Evolutionary conservation across 2,113 vertebrate species (phyloP), one percentile per base, ranked within the genome.

Genomic region (Reinhardtius hippoglossoides): DNA sequence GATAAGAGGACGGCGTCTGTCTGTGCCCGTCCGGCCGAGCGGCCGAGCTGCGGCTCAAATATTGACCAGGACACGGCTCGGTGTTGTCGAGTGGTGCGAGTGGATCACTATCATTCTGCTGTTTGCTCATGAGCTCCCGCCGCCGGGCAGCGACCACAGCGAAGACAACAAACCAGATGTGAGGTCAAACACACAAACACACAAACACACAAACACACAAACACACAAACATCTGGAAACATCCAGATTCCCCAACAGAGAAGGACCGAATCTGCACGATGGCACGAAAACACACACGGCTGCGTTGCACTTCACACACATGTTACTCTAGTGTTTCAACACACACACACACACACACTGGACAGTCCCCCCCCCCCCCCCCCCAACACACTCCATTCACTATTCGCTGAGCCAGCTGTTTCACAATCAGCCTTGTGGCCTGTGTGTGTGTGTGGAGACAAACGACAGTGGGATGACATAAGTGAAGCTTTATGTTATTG

Each of bases 341-440:
- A 52, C 8, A 66, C 16, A 5, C 40, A 81, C 15, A 60, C n/a
- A 52, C 68, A 60, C 52, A 61, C 18, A 52, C 48, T 46, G 12
- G 42, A 67, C 48, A 18, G 16, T 12, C 8, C 21, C 20, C 31
- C 35, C 27, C 9, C 23, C 63, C 23, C 81, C 0, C 42, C 3
- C 1, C 52, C 40, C 40, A 48, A 64, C 63, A 72, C 56, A 46
- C 67, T 55, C 48, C 31, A 40, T 18, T 0, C 40, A 44, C 3
- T 63, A 26, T 23, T n/a, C 1, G 81, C 89, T 86, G 89, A 91
- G 3, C 23, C 81, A 86, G 85, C 87, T 37, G 57, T 71, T 82
- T 84, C 61, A 13, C 27, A 18, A 42, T 13, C 40, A 13, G 31
- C 31, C 7, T 31, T 7, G 31, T 31, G 5, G 0, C 14, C 35